Evolutionary conservation across 2,113 vertebrate genomes (phyloP).

Genomic region (Phrynocephalus versicolor): DNA sequence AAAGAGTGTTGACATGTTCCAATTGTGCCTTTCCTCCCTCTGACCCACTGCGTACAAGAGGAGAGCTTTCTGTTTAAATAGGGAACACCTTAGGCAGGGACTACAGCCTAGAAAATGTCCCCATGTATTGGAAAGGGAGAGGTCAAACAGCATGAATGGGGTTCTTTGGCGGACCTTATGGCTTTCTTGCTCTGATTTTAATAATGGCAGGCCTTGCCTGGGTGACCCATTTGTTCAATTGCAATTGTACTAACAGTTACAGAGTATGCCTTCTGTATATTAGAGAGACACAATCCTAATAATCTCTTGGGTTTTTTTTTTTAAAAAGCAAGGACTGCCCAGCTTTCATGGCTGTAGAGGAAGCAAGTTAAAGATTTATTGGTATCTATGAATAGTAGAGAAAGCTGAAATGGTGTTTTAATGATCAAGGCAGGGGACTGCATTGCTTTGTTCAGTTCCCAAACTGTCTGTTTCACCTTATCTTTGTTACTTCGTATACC

Average conservation of each 20-base stretch:
- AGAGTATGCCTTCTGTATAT: neutral
- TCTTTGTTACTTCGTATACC: neutral
- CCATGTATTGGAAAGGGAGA: neutral
- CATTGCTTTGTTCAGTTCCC: neutral
- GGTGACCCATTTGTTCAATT: neutral
- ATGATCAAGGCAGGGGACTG: neutral
- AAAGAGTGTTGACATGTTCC: neutral
- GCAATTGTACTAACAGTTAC: neutral
- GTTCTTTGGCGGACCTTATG: neutral
- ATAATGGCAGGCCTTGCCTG: neutral
- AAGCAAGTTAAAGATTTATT: neutral
- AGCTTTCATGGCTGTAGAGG: neutral
- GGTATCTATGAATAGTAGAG: neutral
- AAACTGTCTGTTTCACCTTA: neutral
- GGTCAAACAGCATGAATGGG: neutral
- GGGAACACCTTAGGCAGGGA: neutral
- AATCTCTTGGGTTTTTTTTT: no score
- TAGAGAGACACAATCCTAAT: neutral
- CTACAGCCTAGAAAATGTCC: neutral
- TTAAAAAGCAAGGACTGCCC: constrained; percentile 11
- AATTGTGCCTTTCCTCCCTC: neutral
- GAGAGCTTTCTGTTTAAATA: neutral
- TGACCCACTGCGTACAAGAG: neutral
- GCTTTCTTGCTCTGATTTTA: neutral
- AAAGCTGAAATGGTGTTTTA: neutral